Conservation (phyloP, 2,113 vertebrate species). For the Heterocephalus glaber region DNA sequence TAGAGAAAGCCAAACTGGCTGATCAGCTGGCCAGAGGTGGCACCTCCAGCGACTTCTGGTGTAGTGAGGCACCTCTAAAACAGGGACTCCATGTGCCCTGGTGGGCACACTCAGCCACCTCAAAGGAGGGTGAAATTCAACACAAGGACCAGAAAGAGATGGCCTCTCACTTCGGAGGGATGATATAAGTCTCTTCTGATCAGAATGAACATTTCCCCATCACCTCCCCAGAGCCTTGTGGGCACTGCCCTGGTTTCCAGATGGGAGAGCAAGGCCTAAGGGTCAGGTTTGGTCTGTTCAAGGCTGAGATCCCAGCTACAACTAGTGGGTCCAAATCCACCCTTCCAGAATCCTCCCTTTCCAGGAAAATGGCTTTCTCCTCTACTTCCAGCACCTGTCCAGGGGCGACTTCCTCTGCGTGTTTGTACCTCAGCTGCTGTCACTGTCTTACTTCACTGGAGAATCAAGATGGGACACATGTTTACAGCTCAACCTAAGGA, state of each 20-base stretch:
- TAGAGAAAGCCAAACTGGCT: neutral
- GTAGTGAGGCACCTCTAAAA: neutral
- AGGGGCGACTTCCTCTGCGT: neutral
- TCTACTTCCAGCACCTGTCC: neutral
- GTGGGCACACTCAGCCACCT: neutral
- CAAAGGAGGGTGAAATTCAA: neutral
- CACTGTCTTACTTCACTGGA: neutral
- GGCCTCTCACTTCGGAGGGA: neutral
- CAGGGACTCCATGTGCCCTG: neutral
- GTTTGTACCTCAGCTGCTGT: neutral
- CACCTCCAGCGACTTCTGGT: fast-evolving
- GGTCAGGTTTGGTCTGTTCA: neutral
- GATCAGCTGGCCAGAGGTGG: neutral
- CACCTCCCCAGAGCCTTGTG: neutral
- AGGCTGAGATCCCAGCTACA: neutral
- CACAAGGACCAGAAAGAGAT: neutral
- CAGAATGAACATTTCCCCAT: neutral
- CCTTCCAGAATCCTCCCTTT: neutral
- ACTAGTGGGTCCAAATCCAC: neutral
- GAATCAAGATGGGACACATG: neutral
- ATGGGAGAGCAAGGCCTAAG: neutral
- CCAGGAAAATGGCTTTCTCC: neutral
- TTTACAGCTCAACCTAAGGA: neutral
- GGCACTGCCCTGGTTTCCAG: neutral
- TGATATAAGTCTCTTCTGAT: neutral